Evolutionary conservation across 2,797 vertebrate species (phyloP), one percentile per base, ranked within the genome.

Genomic region (Manis javanica): DNA sequence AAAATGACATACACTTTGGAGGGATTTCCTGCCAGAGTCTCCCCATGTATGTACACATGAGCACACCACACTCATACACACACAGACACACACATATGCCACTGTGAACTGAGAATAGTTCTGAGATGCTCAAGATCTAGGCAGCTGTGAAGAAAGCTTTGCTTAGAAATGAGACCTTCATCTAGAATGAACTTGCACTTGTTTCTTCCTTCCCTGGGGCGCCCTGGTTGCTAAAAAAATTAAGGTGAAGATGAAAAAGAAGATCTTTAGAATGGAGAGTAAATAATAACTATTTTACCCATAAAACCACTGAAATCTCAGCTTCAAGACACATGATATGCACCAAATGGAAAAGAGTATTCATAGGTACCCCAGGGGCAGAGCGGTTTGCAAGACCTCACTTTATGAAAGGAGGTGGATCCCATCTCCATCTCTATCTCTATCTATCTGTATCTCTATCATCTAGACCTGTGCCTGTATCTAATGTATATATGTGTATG

Each of bases 1-100:
- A 51, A 86, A 78, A 71, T 59, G 68, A 77, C 72, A 89, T 71
- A 72, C 74, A 11, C 39, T 95, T 89, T 21, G 66, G 74, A 89
- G 34, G 21, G 55, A 72, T 94, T 79, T 92, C 51, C 71, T 91
- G 86, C 64, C 55, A 42, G 66, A 89, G 21, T 66, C 37, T 85
- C 69, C 72, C 63, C 13, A 69, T 94, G n/a, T 46, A 7, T 5
- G 24, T n/a, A 86, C n/a, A 11, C 26, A 64, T 29, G 29, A 69
- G 26, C 8, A 37, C 31, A 42, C 34, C 74, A 57, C 75, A 49
- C 21, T 12, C 61, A 7, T 18, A 15, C 77, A 55, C 57, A 37
- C 3, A 46, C 37, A 69, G 31, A 18, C 13, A 9, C 15, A 9
- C 15, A 2, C 37, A 34, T 14, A 26, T 3, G 37, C 26, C 16